phyloP scores from a whole-genome alignment of 2,113 vertebrate species.

The Thryonomys swinderianus region DNA sequence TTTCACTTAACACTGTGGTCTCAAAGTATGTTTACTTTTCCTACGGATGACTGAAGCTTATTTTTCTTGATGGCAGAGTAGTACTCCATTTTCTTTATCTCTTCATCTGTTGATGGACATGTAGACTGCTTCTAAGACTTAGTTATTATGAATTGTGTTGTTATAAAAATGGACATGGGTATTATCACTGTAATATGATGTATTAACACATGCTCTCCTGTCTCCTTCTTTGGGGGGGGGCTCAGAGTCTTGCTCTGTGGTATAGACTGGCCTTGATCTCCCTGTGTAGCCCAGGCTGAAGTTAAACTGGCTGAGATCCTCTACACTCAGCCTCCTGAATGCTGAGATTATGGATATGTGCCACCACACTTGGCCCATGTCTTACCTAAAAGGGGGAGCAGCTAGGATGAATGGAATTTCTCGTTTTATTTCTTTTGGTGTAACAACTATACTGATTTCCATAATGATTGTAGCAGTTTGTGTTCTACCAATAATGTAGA shows the following conservation, averaged over 20 bases:
- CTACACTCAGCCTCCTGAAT: not conserved
- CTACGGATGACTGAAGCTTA: not conserved
- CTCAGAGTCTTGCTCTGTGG: not conserved
- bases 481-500: not conserved
- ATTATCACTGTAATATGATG: not conserved
- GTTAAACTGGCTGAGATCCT: not conserved
- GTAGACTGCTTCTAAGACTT: not conserved
- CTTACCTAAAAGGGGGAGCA: not conserved
- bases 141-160: not conserved
- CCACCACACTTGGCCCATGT: not conserved
- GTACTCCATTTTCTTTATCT: not conserved
- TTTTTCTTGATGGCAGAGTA: not conserved
- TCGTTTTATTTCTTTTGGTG: not conserved
- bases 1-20: not conserved
- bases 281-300: not conserved
- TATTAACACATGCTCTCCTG: not conserved
- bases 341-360: not conserved
- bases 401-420: not conserved
- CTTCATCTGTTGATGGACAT: not conserved
- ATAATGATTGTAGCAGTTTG: not conserved
- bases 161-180: not conserved
- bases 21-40: not conserved
- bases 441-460: not conserved
- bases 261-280: not conserved
- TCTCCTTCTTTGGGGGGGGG: not conserved